These are phyloP conservation scores for Perca schrenkii DNA, from an alignment of 2,113 vertebrate genomes.

Conservation along the genomic window DNA sequence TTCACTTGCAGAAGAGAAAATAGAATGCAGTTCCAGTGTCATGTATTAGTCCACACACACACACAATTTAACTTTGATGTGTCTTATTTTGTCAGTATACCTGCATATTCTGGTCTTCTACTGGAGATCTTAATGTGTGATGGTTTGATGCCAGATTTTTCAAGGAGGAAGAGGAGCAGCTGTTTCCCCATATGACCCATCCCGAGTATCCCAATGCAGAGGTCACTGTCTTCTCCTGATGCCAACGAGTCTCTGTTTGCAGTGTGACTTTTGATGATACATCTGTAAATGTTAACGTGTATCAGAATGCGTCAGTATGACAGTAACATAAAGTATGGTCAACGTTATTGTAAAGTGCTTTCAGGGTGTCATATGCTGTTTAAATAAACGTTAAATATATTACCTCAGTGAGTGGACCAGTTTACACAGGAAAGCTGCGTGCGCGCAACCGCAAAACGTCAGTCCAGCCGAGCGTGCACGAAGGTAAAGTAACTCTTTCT, in stretches of 20 bases:
- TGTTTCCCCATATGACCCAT: slow-evolving; percentile 84
- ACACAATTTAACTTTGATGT: too few species aligned
- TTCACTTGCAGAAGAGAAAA: neutral
- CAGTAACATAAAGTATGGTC: too few species aligned
- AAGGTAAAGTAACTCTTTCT: slow-evolving; percentile 67
- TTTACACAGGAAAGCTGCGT: slow-evolving; percentile 83
- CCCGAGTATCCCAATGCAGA: slow-evolving; percentile 84
- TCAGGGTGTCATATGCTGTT: neutral
- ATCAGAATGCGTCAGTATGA: neutral
- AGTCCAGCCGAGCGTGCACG: slow-evolving; percentile 66
- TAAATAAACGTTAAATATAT: neutral
- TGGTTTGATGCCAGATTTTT: slow-evolving; percentile 60
- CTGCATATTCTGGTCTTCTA: slow-evolving; percentile 79
- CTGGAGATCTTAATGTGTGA: slow-evolving; percentile 81
- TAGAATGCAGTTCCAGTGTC: too few species aligned
- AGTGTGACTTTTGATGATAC: neutral
- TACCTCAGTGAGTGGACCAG: slow-evolving; percentile 78
- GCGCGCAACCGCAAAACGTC: slow-evolving; percentile 77
- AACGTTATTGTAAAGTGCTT: too few species aligned
- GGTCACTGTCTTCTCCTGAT: neutral
- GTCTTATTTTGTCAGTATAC: slow-evolving; percentile 54
- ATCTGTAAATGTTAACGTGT: neutral
- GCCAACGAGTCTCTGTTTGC: slow-evolving; percentile 17
- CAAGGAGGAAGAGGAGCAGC: slow-evolving; percentile 71
- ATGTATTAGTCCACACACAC: neutral